Base-by-base conservation (phyloP, 2,797 vertebrate species). In the Sylvilagus floridanus region DNA sequence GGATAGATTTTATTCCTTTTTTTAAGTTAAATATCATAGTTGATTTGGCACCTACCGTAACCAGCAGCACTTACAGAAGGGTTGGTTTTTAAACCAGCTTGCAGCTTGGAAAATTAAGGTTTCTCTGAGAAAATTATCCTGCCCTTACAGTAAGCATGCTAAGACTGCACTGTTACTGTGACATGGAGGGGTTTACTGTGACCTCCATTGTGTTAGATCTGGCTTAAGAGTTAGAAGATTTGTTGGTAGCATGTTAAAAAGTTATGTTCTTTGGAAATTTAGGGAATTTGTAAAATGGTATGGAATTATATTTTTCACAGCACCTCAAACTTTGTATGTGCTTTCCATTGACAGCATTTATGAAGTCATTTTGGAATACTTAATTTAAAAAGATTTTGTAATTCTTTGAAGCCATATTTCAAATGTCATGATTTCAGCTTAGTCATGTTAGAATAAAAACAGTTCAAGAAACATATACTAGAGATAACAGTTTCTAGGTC, bases 401-500 rank as follows among this genome's bases (percentile, higher is more conserved):
- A 86, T 96, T 94, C 50, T 96, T 86, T 96, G 42, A 66, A 95
- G 96, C 66, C 93, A 30, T 10, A 42, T 96, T 97, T 97, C 73
- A 88, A 63, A 79, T 89, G 66, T 85, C 79, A 87, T 92, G 32
- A 96, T 93, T 96, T 97, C 81, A 88, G 54, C 30, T 93, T 96
- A 93, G 96, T 97, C 91, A 77, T 90, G 83, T 84, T 96, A 85
- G 66, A 97, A 87, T 97, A 94, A 97, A 97, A 98, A 97, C 97
- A 68, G 90, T 97, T 97, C 88, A 96, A 93, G 88, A 96, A 79
- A 71, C 60, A 90, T 96, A 60, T 88, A 79, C 75, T 85, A 2
- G 30, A 96, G 82, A 97, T 96, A 98, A 79, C 42, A 92, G 22
- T 97, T 98, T 98, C 72, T 97, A 97, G 96, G 94, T 97, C 97